phyloP scores from a whole-genome alignment of 2,888 invertebrate genomes.

The Hydrotaea diabolus region DNA sequence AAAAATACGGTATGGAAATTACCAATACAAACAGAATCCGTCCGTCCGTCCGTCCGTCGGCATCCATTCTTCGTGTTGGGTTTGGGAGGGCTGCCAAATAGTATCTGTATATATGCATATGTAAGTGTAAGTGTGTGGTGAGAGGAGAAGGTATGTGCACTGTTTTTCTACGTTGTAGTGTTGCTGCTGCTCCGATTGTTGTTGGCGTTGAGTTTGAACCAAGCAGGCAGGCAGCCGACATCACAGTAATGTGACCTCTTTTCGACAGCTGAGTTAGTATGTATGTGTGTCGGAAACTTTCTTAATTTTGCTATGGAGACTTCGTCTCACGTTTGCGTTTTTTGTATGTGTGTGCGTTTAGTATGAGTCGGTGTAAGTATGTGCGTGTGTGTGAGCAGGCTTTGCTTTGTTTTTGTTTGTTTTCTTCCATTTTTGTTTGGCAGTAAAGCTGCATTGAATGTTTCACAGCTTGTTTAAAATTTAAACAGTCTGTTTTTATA shows the following conservation, averaged over 20 bases:
- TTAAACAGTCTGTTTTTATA: constrained; percentile 51
- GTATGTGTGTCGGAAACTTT: constrained; percentile 46
- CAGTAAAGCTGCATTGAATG: constrained; percentile 53
- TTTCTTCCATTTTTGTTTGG: constrained; percentile 32
- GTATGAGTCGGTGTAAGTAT: neutral
- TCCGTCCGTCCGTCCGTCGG: constrained; percentile 10
- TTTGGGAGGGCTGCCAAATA: neutral
- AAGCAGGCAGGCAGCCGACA: neutral
- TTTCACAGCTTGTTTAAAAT: constrained; percentile 57
- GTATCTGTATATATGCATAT: neutral
- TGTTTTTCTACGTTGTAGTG: neutral
- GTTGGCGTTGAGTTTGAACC: constrained; percentile 4
- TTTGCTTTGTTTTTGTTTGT: constrained; percentile 33
- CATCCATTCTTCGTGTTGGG: no score
- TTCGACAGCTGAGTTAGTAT: neutral
- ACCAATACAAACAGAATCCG: constrained; percentile 26
- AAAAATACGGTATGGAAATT: constrained; percentile 29
- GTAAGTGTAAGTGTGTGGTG: neutral
- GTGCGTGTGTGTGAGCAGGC: constrained; percentile 28
- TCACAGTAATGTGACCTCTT: constrained; percentile 35
- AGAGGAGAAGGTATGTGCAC: neutral
- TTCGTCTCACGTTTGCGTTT: constrained; percentile 22
- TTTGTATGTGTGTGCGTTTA: neutral
- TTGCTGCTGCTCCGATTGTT: neutral
- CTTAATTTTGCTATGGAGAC: constrained; percentile 57